phyloP scores from a whole-genome alignment of 2,113 vertebrate species.

The Ptyas mucosa region DNA sequence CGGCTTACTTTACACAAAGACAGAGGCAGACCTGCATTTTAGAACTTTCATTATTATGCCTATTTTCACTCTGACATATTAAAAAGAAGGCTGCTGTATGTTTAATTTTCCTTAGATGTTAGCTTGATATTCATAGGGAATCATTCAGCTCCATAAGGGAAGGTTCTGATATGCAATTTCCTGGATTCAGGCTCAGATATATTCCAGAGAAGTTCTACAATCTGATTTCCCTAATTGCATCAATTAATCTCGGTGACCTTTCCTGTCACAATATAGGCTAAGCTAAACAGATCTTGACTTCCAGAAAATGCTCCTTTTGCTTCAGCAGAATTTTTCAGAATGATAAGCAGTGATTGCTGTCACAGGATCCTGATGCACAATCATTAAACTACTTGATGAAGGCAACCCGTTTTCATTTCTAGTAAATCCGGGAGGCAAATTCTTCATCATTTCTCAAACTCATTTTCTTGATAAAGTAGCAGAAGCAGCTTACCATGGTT shows the following conservation, averaged over 20 bases:
- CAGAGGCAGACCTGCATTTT: neutral
- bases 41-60: neutral
- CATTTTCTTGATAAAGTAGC: slow-evolving; percentile 2
- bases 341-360: neutral
- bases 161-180: neutral
- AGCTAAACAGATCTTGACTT: neutral
- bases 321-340: slow-evolving; percentile 23
- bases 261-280: neutral
- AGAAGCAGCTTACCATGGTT: accelerated
- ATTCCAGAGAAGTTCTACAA: neutral
- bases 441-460: slow-evolving; percentile 1
- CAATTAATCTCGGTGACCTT: neutral
- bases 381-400: neutral
- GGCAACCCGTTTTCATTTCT: accelerated
- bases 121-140: neutral
- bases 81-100: neutral
- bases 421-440: neutral
- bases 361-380: neutral
- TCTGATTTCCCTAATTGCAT: neutral
- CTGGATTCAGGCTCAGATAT: neutral
- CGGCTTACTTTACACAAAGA: neutral
- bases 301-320: neutral
- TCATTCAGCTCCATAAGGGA: neutral
- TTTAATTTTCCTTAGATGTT: neutral
- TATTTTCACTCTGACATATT: neutral